Conservation (phyloP, 2,797 vertebrate genomes). For the Xenopus petersii region DNA sequence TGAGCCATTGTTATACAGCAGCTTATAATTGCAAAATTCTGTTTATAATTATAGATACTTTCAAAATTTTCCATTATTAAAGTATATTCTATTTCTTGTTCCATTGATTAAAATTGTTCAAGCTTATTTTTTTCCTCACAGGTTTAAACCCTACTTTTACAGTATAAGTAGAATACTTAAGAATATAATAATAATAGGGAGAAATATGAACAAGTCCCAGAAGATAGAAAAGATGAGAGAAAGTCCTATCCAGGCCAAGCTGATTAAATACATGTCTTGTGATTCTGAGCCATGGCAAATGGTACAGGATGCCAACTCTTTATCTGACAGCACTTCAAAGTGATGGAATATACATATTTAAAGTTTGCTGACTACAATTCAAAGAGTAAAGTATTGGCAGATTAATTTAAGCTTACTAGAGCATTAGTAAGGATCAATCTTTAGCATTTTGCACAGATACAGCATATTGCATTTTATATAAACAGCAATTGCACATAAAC, state of each 20-base stretch:
- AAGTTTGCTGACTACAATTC: no score
- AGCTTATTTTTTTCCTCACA: conserved; percentile 15
- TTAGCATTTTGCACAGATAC: no score
- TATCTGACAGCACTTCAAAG: conserved; percentile 42
- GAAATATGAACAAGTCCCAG: conserved; percentile 3
- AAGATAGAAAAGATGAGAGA: conserved; percentile 11
- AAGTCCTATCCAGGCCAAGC: conserved; percentile 34
- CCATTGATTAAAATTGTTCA: conserved; percentile 3
- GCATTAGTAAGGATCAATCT: no score
- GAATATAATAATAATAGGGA: not conserved
- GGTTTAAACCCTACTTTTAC: not conserved
- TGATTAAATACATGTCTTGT: conserved; percentile 16
- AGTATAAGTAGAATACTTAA: conserved; percentile 8
- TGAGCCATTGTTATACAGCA: no score
- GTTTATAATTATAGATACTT: no score
- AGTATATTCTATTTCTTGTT: no score
- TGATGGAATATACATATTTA: conserved; percentile 52
- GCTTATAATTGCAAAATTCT: no score
- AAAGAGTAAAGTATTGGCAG: no score
- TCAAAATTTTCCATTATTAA: no score
- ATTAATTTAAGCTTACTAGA: no score
- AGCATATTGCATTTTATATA: no score
- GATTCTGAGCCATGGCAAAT: conserved; percentile 35
- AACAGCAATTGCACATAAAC: no score
- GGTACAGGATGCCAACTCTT: conserved; percentile 36